Evolutionary conservation across 2,797 vertebrate species (phyloP).

Genomic region (Decapterus maruadsi): DNA sequence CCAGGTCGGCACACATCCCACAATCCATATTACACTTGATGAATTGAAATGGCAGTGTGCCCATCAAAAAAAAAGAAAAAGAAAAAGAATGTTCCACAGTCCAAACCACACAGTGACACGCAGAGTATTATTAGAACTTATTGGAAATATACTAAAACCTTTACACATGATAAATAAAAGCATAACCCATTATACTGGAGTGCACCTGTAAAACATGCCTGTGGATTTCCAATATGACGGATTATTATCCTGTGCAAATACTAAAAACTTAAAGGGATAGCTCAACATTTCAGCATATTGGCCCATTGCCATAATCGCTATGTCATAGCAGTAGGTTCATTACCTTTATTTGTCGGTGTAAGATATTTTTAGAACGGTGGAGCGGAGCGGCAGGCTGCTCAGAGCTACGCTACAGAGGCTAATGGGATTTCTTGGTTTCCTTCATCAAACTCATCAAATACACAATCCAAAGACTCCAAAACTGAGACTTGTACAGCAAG

Average conservation of each 20-base stretch:
- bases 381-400: no score
- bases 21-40: constrained; percentile 73
- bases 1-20: constrained; percentile 55
- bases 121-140: constrained; percentile 24
- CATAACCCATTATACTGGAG: not conserved
- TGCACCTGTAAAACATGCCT: constrained; percentile 8
- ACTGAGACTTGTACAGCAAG: no score
- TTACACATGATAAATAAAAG: constrained; percentile 25
- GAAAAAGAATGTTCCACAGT: constrained; percentile 31
- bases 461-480: no score
- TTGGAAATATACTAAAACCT: not conserved
- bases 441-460: no score
- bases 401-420: no score
- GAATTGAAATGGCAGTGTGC: constrained; percentile 80
- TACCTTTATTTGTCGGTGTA: no score
- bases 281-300: no score
- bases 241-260: not conserved
- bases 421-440: no score
- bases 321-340: no score
- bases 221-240: not conserved
- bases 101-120: not conserved
- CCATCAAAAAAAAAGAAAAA: constrained; percentile 44
- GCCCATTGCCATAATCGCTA: no score
- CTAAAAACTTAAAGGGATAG: no score
- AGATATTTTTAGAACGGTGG: no score